Base-by-base conservation (phyloP, 2,888 invertebrate genomes). In the Nebria brevicollis region DNA sequence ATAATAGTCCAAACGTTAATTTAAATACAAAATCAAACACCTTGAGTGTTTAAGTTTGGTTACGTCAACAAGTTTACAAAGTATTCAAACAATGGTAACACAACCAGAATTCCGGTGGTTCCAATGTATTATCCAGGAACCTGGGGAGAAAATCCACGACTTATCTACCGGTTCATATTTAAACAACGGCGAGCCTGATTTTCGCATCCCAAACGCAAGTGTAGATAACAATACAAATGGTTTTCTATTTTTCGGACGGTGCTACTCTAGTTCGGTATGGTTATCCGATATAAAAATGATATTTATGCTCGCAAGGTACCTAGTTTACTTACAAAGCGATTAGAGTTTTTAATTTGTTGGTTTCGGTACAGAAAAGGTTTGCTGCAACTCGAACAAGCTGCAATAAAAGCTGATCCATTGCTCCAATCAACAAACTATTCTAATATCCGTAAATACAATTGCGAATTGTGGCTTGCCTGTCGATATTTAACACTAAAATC, bases 41-140 rank as follows among this genome's bases (percentile, higher is more conserved):
- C 1, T 34, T 34, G 5, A 34, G 34, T 34, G 1, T 34, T 34
- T 34, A 34, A 54, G 54, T 54, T 8, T 11, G 54, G 4, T 54
- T 54, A 54, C 1, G 34, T 34, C 34, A 34, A 34, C 34, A 34
- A 34, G 34, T 34, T 34, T 34, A 34, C 34, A 34, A 34, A 34
- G 34, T 34, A 4, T 1, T 54, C 13, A 26, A 70, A 42, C 1
- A 41, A 66, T 42, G 74, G 42, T 43, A n/a, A 41, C 43, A 68
- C 79, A 79, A 68, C 79, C 74, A 43, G n/a, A 11, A 26, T 80
- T 80, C 43, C 66, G 75, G 5, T 80, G 75, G 7, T 80, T 80
- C 43, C 79, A 80, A 80, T 80, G 79, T 75, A 42, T 15, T 43
- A 54, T 20, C 26, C 68, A 25, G 6, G 79, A 80, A 20, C 25